Evolutionary conservation across 1,140 invertebrate genomes (phyloP).

Genomic region (Nixonia krombeini): DNA sequence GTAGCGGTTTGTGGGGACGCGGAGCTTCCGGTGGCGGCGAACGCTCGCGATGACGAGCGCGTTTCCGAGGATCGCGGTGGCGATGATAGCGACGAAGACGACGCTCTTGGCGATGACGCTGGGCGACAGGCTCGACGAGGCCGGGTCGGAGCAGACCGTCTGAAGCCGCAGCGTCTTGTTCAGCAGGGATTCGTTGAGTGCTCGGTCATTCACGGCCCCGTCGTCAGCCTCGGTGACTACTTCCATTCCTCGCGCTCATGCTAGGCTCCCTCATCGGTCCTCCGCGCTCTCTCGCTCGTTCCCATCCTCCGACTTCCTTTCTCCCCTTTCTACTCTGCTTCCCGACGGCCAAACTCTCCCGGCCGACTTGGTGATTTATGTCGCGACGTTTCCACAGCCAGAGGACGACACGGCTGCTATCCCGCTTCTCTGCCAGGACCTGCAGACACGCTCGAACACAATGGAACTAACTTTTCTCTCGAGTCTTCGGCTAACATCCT

Average conservation of each 20-base stretch:
- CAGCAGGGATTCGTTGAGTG: constrained; percentile 27
- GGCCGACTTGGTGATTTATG: no score
- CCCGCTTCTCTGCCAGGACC: no score
- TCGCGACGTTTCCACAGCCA: no score
- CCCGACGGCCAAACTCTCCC: no score
- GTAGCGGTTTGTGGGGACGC: constrained; percentile 94
- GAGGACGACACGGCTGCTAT: no score
- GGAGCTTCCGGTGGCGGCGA: constrained; percentile 83
- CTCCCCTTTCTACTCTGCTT: no score
- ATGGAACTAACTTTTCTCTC: no score
- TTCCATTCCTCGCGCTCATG: constrained; percentile 56
- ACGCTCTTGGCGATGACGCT: constrained; percentile 70
- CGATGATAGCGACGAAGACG: constrained; percentile 81
- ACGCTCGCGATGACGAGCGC: constrained; percentile 84
- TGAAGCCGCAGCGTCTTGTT: constrained; percentile 1
- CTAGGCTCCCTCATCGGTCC: constrained; percentile 27
- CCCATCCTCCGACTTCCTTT: neutral
- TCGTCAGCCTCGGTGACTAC: constrained; percentile 55
- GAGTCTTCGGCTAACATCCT: no score
- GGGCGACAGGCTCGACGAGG: constrained; percentile 2
- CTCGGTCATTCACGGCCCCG: constrained; percentile 41
- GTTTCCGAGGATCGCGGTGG: constrained; percentile 84
- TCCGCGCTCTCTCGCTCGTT: constrained; percentile 7
- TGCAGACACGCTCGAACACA: no score
- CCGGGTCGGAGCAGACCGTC: constrained; percentile 10